These are phyloP conservation scores for Trichonephila inaurata DNA, from an alignment of 1,140 invertebrate species.

Conservation along the genomic window DNA sequence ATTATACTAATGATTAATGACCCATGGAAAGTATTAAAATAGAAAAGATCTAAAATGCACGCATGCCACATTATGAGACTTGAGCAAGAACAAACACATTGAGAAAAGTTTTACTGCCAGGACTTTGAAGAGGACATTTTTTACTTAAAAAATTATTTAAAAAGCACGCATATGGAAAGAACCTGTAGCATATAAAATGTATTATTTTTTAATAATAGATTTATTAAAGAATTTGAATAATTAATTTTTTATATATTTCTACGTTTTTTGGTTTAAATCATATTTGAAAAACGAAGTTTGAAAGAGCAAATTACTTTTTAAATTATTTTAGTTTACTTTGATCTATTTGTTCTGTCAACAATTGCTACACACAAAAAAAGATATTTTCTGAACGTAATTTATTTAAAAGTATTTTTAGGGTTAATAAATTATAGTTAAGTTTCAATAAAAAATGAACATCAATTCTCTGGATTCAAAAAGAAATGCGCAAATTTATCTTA, in stretches of 20 bases:
- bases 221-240: background rate
- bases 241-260: background rate
- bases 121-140: background rate
- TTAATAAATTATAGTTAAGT: no score
- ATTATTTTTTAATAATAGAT: background rate
- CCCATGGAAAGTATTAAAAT: conserved; percentile 50
- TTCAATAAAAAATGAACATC: no score
- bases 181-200: background rate
- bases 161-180: background rate
- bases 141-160: background rate
- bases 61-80: background rate
- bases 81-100: background rate
- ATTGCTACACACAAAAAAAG: no score
- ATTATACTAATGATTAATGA: conserved; percentile 69
- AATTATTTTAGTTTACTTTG: no score
- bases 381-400: no score
- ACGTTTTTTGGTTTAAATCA: background rate
- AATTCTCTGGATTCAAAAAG: no score
- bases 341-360: no score
- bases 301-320: background rate
- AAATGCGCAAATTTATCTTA: no score
- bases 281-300: background rate
- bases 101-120: background rate
- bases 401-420: no score
- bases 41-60: conserved; percentile 24